Evolutionary conservation across 2,888 invertebrate species (phyloP), one percentile per base, ranked within the genome.

Genomic region (Napeogenes sylphis): DNA sequence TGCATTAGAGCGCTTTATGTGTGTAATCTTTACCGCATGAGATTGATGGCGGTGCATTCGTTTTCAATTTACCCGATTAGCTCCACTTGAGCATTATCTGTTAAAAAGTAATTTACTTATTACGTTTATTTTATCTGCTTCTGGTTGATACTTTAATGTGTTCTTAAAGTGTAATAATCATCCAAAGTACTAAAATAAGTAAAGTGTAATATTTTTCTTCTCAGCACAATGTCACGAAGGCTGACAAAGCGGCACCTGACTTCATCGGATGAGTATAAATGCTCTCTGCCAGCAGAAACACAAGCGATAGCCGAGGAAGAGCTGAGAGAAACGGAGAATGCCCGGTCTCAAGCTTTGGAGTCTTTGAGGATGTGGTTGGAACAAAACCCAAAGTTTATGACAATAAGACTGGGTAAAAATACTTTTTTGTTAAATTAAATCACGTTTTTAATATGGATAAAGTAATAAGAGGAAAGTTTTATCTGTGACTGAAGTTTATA

Each of bases 321-420:
- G 77, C 90, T 95, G 13, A 82, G 94, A 35, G 95, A 95, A 78
- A 94, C 94, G n/a, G 91, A 92, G 14, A 91, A 90, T 66, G 85
- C 92, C 5, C 90, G 95, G 63, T 88, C 92, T 3, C 93, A 94
- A 74, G 94, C 95, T 0, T 83, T 95, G 56, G 88, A 91, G 12
- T 92, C 94, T 13, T 83, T 95, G 71, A 87, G 95, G 56, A 92
- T 92, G 73, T 95, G 95, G 95, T 91, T 95, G 73, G 92, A 91
- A 68, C 92, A 94, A 76, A 95, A 95, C 76, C 93, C 94, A 0
- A 92, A 93, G 73, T 94, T 95, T 65, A 85, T 91, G 73, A 92
- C 93, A 70, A 91, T 93, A 68, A 91, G 95, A 73, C 89, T 95
- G 82, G 95, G 94, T 94, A 81, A 83, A 42, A 3, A 32, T 6